Conservation (phyloP, 2,888 invertebrate species). For the Brassicogethes aeneus region DNA sequence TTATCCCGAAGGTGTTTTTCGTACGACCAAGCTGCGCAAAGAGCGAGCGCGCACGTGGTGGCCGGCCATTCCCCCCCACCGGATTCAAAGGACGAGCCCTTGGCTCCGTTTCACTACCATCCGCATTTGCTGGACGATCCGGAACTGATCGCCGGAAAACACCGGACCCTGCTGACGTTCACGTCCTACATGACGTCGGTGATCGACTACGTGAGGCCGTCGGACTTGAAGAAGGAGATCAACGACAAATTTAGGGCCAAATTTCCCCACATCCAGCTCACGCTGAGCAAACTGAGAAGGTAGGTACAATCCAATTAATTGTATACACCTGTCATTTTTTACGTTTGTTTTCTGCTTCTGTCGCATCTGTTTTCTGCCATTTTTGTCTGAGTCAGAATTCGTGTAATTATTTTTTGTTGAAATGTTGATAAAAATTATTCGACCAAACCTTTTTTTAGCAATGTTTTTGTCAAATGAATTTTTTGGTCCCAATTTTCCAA, state of each 20-base stretch:
- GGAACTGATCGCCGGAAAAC: slow-evolving; percentile 80
- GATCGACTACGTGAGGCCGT: slow-evolving; percentile 92
- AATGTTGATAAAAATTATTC: too few species aligned
- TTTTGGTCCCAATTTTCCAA: too few species aligned
- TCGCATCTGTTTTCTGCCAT: too few species aligned
- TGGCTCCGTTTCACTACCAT: slow-evolving; percentile 50
- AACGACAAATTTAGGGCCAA: slow-evolving; percentile 95
- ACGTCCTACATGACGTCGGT: slow-evolving; percentile 91
- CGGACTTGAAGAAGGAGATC: slow-evolving; percentile 90
- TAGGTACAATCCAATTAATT: too few species aligned
- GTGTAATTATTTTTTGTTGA: too few species aligned
- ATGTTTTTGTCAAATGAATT: too few species aligned
- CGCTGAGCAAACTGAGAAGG: slow-evolving; percentile 93
- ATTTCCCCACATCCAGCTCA: slow-evolving; percentile 90
- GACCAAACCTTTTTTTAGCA: too few species aligned
- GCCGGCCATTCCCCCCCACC: slow-evolving; percentile 41
- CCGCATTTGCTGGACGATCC: slow-evolving; percentile 91
- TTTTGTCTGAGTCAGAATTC: too few species aligned
- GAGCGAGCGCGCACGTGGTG: slow-evolving; percentile 35
- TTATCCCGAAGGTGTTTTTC: slow-evolving; percentile 76
- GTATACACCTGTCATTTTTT: too few species aligned
- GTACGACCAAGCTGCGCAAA: slow-evolving; percentile 56
- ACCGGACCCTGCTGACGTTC: slow-evolving; percentile 77
- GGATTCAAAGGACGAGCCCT: slow-evolving; percentile 38
- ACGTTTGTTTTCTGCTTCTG: too few species aligned